Conservation (phyloP, 2,888 invertebrate species). For the Carpatolechia fugitivella region DNA sequence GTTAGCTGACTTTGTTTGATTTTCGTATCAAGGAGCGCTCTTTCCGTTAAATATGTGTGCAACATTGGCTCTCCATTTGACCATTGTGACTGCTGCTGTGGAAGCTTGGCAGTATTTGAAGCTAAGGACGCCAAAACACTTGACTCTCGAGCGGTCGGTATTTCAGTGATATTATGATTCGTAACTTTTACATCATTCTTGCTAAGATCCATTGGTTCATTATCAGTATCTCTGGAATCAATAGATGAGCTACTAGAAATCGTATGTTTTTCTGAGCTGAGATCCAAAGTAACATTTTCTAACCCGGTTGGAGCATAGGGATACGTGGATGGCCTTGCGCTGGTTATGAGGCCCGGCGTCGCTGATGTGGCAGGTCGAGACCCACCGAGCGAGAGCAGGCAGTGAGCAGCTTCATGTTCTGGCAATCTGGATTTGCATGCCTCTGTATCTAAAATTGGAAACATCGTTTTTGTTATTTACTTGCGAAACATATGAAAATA, state of each 20-base stretch:
- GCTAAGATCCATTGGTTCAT: slow-evolving; percentile 76
- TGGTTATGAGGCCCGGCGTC: slow-evolving; percentile 78
- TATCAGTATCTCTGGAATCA: slow-evolving; percentile 67
- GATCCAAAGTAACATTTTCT: slow-evolving; percentile 46
- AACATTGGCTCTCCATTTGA: slow-evolving; percentile 82
- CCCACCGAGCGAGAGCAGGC: slow-evolving; percentile 86
- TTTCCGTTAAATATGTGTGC: slow-evolving; percentile 85
- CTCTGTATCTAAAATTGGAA: slow-evolving; percentile 76
- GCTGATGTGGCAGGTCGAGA: slow-evolving; percentile 72
- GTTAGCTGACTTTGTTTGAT: slow-evolving; percentile 83
- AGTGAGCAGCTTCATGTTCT: slow-evolving; percentile 92
- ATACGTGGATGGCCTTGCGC: slow-evolving; percentile 83
- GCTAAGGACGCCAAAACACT: slow-evolving; percentile 81
- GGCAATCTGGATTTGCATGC: slow-evolving; percentile 84
- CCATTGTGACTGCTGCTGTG: slow-evolving; percentile 78
- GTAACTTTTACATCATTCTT: slow-evolving; percentile 59
- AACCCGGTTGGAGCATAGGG: slow-evolving; percentile 78
- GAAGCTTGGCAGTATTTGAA: slow-evolving; percentile 81
- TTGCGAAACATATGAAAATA: no score
- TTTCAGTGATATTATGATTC: slow-evolving; percentile 65
- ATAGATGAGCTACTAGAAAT: slow-evolving; percentile 40
- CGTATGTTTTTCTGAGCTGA: slow-evolving; percentile 48
- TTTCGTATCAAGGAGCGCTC: slow-evolving; percentile 84
- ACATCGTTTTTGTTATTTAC: neutral
- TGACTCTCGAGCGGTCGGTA: slow-evolving; percentile 81